A percentile compares a stretch with the other conserved stretches of the same genome.
phyloP scores from a whole-genome alignment of 92 coral and sea anemone genomes.

The Actinostola sp. region DNA sequence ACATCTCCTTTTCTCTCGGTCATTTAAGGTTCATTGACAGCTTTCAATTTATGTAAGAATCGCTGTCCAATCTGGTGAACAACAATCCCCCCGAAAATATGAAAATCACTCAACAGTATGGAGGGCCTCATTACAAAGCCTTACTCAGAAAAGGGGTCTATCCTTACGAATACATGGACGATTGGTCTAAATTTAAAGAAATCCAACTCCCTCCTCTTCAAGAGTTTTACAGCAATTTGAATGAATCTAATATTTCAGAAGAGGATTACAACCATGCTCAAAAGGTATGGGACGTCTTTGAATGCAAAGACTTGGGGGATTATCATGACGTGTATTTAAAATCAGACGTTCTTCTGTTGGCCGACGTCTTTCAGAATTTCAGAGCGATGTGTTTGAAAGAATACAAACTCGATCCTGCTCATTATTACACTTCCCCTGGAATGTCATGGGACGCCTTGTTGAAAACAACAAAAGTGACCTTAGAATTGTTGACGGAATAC shows the following conservation, averaged over 20 bases:
- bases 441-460: constrained; percentile 30
- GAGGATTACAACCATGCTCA: constrained; percentile 28
- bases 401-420: constrained; percentile 33
- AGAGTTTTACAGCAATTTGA: constrained; percentile 4
- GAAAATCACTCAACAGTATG: no score
- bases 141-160: constrained; percentile 29
- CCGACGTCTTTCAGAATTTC: constrained; percentile 33
- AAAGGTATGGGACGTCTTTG: constrained; percentile 4
- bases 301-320: constrained; percentile 28
- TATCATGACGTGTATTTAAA: constrained; percentile 11
- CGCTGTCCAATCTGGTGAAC: constrained; percentile 7
- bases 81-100: no score
- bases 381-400: constrained; percentile 1
- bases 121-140: no score
- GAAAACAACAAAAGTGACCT: not conserved
- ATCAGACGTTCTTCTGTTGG: constrained; percentile 16
- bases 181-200: constrained; percentile 5
- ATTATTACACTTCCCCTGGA: constrained; percentile 19
- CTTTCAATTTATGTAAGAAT: constrained; percentile 14
- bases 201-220: constrained; percentile 6
- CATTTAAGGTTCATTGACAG: constrained; percentile 15
- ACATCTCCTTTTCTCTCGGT: constrained; percentile 16
- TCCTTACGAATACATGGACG: constrained; percentile 33
- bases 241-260: not conserved
- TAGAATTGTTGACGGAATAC: no score